Conservation (phyloP, 2,113 vertebrate species). For the Laterallus jamaicensis region DNA sequence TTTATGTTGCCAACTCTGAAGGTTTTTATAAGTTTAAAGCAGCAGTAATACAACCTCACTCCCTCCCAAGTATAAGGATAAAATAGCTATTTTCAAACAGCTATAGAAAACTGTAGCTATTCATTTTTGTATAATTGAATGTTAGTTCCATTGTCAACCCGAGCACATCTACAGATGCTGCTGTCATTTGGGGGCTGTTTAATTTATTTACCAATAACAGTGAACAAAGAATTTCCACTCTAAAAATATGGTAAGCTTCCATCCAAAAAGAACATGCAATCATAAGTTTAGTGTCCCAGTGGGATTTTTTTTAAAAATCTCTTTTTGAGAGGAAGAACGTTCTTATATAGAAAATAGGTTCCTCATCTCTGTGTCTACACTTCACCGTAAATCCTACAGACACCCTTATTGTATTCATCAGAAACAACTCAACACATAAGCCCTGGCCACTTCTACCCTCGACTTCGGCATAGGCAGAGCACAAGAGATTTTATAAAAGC, state of each 20-base stretch:
- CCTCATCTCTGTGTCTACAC: not conserved
- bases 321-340: not conserved
- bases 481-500: not conserved
- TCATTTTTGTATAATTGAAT: slow-evolving; percentile 45
- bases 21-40: slow-evolving; percentile 28
- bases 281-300: slow-evolving; percentile 6
- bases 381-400: slow-evolving; percentile 25
- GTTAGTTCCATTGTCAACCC: slow-evolving; percentile 36
- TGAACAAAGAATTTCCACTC: slow-evolving; percentile 37
- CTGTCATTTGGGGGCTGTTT: not conserved
- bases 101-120: slow-evolving; percentile 36
- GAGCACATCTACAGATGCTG: slow-evolving; percentile 42
- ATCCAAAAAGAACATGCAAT: slow-evolving; percentile 22
- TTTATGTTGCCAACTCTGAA: slow-evolving; percentile 4
- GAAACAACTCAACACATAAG: not conserved
- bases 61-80: not conserved
- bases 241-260: slow-evolving; percentile 26
- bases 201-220: slow-evolving; percentile 59
- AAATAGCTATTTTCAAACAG: slow-evolving; percentile 48
- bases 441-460: not conserved
- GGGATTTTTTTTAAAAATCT: slow-evolving; percentile 38
- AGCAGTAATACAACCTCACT: not conserved
- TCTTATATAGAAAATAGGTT: slow-evolving; percentile 10
- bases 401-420: slow-evolving; percentile 11
- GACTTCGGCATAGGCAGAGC: not conserved